Base-by-base conservation (phyloP, 2,797 vertebrate genomes). In the Columba guinea region DNA sequence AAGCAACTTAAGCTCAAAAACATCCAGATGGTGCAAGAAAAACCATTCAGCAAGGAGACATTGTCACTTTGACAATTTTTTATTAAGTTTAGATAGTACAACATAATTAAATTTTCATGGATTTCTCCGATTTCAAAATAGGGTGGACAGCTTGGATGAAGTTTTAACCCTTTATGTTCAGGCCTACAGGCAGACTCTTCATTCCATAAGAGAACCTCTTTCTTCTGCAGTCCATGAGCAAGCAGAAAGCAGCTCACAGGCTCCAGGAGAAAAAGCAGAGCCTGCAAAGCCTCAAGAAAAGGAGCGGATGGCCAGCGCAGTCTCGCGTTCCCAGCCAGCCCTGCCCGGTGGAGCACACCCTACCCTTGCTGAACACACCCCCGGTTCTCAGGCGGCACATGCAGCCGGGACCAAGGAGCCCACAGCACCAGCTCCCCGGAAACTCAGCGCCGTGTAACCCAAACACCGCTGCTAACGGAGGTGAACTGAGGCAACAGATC, bases 11-110 rank as follows among this genome's bases (percentile, higher is more conserved):
- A 95, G 90, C 80, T 94, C 94, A 97, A 97, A 91, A 97, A 96
- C 92, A 97, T 79, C 95, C 97, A 97, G 97, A 96, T 94, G 95
- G 95, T 96, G 86, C 91, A 97, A 96, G 96, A 94, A 98, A 97
- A 97, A 96, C 93, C 97, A 98, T 98, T 98, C 97, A 96, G 92
- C 95, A 97, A 96, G 95, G 90, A 97, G 95, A 95, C 96, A 97
- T 82, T 92, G 94, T 91, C 96, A 96, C 90, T 97, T 91, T 93
- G 93, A 94, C 96, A 95, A 94, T 94, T 95, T 97, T 96, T 98
- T 98, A 98, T 98, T 97, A 95, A 95, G 89, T 97, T 93, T 94
- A 78, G 64, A 79, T 37, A 95, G 84, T 96, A 97, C 95, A 97
- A 86, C 24, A 37, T 88, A 73, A 69, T 18, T 32, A 80, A 37